phyloP scores from a whole-genome alignment of 2,888 invertebrate genomes.

The Machimus rusticus region DNA sequence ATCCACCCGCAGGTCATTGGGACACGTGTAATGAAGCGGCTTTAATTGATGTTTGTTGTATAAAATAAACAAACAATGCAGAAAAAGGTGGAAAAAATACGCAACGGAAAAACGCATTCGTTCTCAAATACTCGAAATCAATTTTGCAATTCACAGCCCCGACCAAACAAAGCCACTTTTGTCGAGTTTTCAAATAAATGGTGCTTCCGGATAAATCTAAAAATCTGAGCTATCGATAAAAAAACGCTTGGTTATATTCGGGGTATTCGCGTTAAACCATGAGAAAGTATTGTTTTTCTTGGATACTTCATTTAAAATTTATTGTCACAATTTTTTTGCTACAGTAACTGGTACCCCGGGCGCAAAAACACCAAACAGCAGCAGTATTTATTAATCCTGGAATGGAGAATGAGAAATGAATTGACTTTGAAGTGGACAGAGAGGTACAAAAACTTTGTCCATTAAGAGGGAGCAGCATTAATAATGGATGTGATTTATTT shows the following conservation, averaged over 20 bases:
- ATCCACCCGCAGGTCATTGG: not conserved
- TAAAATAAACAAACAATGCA: not conserved
- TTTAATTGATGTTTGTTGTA: not conserved
- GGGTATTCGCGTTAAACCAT: not conserved
- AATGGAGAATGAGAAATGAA: not conserved
- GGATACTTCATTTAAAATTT: not conserved
- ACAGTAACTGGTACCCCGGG: not conserved
- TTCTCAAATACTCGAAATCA: not conserved
- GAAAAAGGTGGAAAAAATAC: not conserved
- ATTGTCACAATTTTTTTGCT: not conserved
- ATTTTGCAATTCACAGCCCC: not conserved
- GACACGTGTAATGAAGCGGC: not conserved
- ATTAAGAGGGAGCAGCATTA: not conserved
- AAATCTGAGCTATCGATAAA: not conserved
- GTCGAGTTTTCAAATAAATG: not conserved
- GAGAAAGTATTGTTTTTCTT: not conserved
- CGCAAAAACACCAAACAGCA: not conserved
- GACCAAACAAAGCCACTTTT: not conserved
- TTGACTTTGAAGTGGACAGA: not conserved
- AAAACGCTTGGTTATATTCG: not conserved
- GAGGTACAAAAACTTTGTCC: not conserved
- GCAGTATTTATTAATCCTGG: not conserved
- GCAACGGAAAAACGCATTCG: not conserved
- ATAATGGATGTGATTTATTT: not conserved
- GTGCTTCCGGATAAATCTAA: not conserved